phyloP scores from a whole-genome alignment of 2,888 invertebrate genomes.

The Ypsolopha sequella region DNA sequence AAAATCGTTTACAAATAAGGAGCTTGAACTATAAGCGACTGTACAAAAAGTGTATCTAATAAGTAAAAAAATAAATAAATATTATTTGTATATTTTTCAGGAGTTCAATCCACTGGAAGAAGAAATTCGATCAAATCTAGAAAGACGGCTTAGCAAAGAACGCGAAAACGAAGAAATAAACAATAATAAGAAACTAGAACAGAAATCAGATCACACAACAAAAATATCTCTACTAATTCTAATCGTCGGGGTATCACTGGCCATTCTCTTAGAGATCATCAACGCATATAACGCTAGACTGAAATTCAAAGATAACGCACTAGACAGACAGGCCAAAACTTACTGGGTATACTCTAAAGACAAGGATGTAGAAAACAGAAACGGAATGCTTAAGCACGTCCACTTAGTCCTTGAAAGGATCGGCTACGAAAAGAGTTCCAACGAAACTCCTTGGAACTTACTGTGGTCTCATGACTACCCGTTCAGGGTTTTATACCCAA shows the following conservation, averaged over 20 bases:
- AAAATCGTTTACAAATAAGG: no score
- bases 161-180: conserved; percentile 12
- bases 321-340: conserved; percentile 14
- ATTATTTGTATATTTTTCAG: background rate
- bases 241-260: conserved; percentile 41
- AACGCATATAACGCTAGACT: conserved; percentile 30
- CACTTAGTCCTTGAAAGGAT: conserved; percentile 80
- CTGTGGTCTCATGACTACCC: conserved; percentile 97
- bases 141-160: background rate
- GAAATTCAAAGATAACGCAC: conserved; percentile 12
- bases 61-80: no score
- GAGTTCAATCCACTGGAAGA: background rate
- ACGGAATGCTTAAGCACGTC: conserved; percentile 85
- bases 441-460: conserved; percentile 81
- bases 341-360: conserved; percentile 74
- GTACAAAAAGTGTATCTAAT: no score
- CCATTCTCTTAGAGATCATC: conserved; percentile 38
- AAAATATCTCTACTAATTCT: conserved; percentile 42
- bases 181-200: conserved; percentile 10
- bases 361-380: conserved; percentile 64
- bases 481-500: conserved; percentile 71
- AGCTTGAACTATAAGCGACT: no score
- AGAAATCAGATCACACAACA: conserved; percentile 21
- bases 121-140: background rate
- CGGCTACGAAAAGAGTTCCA: conserved; percentile 75